Evolutionary conservation across 2,113 vertebrate species (phyloP).

Genomic region (Ascaphus truei): DNA sequence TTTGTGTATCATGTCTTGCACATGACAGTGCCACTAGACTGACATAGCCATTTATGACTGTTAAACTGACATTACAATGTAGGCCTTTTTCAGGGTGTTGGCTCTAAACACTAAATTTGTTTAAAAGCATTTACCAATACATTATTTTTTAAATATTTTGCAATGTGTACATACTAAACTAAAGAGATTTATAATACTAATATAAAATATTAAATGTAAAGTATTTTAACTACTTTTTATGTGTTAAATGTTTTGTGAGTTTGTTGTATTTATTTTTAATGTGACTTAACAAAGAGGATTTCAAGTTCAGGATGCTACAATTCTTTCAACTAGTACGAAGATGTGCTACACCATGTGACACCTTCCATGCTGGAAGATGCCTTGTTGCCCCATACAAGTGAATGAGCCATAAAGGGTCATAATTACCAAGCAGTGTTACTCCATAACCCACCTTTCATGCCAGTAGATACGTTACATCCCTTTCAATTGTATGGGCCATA

Average conservation of each 20-base stretch:
- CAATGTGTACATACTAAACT: conserved; percentile 83
- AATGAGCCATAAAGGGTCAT: no score
- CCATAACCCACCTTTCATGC: no score
- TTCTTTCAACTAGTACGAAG: no score
- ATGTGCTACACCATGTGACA: no score
- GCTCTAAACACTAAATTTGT: conserved; percentile 62
- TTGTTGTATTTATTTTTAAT: no score
- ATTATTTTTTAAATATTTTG: conserved; percentile 70
- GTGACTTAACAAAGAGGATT: no score
- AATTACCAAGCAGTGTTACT: no score
- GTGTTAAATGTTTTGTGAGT: conserved; percentile 45
- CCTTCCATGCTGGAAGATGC: no score
- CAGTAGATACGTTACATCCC: no score
- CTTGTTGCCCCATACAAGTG: no score
- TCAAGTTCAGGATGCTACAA: no score
- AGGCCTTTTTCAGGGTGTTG: conserved; percentile 48
- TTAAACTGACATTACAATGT: conserved; percentile 66
- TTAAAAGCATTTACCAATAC: conserved; percentile 57
- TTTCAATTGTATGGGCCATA: no score
- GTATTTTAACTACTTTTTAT: conserved; percentile 78
- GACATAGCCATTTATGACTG: conserved; percentile 56
- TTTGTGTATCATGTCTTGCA: conserved; percentile 64
- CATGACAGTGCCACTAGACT: conserved; percentile 65
- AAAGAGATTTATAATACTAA: conserved; percentile 85
- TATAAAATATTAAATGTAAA: conserved; percentile 62